Percentiles rank a stretch among this genome's conserved stretches.
Evolutionary conservation across 2,888 invertebrate genomes (phyloP).

Genomic region (Lottia scabra): DNA sequence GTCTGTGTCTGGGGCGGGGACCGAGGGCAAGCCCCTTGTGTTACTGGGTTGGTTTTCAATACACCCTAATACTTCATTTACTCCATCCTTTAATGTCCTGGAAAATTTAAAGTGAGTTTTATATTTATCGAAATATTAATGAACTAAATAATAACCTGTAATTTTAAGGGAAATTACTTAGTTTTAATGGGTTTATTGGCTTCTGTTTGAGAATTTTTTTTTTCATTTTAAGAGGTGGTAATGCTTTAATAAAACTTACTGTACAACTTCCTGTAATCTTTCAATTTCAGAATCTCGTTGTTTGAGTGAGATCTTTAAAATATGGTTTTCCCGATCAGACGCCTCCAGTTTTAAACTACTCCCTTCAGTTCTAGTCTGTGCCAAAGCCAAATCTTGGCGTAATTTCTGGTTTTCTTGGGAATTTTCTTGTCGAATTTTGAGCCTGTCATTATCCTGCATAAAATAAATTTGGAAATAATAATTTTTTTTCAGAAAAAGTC

Average conservation of each 20-base stretch:
- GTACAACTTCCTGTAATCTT: conserved; percentile 43
- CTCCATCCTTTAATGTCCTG: conserved; percentile 50
- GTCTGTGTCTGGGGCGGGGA: no score
- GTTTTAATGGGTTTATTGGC: no score
- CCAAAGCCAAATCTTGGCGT: conserved; percentile 41
- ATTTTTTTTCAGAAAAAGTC: no score
- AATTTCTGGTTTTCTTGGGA: conserved; percentile 39
- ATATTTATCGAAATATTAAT: no score
- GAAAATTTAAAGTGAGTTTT: background rate
- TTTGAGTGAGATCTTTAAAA: conserved; percentile 45
- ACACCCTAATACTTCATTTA: conserved; percentile 43
- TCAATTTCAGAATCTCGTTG: conserved; percentile 50
- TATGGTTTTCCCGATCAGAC: conserved; percentile 50
- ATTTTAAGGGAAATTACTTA: no score
- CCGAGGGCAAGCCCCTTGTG: no score
- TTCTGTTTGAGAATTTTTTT: no score
- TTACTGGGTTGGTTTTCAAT: conserved; percentile 35
- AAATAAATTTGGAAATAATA: background rate
- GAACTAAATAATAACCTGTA: no score
- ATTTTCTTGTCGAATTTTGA: conserved; percentile 44
- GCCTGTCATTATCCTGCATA: conserved; percentile 44
- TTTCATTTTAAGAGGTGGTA: no score
- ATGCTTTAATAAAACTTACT: conserved; percentile 37
- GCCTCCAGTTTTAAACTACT: conserved; percentile 37
- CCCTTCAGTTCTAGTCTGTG: conserved; percentile 39